phyloP scores from a whole-genome alignment of 1,140 invertebrate genomes.

The Chymomyza costata region DNA sequence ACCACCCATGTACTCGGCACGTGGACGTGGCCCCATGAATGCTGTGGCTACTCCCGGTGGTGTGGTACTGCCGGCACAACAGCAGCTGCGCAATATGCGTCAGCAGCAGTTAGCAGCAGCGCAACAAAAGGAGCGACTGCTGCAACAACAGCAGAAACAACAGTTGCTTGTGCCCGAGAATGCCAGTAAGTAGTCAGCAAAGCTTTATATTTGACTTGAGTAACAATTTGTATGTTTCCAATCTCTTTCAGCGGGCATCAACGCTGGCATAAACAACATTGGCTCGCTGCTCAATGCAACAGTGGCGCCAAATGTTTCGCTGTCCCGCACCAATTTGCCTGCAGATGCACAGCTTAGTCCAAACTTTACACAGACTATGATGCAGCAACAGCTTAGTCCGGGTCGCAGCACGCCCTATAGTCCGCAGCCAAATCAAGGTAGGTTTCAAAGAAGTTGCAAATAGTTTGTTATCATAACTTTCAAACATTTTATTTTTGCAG shows the following conservation, averaged over 20 bases:
- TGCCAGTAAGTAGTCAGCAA: conserved; percentile 77
- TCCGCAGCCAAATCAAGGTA: conserved; percentile 71
- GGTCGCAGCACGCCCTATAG: conserved; percentile 68
- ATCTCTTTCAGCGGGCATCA: conserved; percentile 75
- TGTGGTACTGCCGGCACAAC: conserved; percentile 55
- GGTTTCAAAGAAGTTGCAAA: no score
- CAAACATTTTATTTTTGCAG: conserved; percentile 16
- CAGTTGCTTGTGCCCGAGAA: conserved; percentile 82
- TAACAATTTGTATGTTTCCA: no score
- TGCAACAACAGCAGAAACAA: conserved; percentile 84
- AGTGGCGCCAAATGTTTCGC: conserved; percentile 87
- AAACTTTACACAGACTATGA: conserved; percentile 76
- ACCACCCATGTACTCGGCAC: conserved; percentile 63
- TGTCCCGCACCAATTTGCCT: conserved; percentile 81
- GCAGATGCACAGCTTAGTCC: conserved; percentile 85
- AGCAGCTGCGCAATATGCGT: conserved; percentile 69
- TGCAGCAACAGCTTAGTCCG: conserved; percentile 74
- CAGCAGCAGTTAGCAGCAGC: conserved; percentile 69
- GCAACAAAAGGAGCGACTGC: conserved; percentile 78
- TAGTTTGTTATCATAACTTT: not conserved
- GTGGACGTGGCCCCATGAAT: conserved; percentile 59
- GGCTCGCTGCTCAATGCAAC: conserved; percentile 87
- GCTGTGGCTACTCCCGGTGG: conserved; percentile 59
- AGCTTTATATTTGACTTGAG: no score
- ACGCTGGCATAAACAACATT: conserved; percentile 83